phyloP scores from a whole-genome alignment of 2,113 vertebrate genomes.

The Oncorhynchus kisutch region DNA sequence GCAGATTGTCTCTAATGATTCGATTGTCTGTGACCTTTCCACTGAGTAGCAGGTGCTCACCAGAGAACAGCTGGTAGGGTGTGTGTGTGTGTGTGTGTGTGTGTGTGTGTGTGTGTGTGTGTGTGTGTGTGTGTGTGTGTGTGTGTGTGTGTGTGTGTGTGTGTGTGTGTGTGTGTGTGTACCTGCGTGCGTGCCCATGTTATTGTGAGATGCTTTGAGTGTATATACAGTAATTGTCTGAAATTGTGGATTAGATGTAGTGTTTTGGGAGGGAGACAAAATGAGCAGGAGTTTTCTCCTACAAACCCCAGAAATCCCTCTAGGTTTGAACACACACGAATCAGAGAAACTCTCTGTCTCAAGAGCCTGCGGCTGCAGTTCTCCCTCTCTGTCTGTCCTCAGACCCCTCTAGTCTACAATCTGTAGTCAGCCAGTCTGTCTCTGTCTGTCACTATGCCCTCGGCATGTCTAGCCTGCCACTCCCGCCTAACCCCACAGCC shows the following conservation, averaged over 20 bases:
- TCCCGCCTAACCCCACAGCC: background rate
- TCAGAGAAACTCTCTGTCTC: too few species aligned
- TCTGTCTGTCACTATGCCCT: conserved; percentile 52
- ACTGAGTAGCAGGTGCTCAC: conserved; percentile 51
- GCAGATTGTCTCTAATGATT: conserved; percentile 47
- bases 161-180: background rate
- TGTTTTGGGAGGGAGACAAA: too few species aligned
- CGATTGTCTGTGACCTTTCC: conserved; percentile 48
- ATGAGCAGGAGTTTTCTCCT: conserved; percentile 28
- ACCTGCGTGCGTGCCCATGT: background rate
- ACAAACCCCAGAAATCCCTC: conserved; percentile 3
- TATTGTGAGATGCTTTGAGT: background rate
- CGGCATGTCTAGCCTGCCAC: conserved; percentile 42
- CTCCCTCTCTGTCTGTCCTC: conserved; percentile 18
- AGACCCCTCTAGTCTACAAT: conserved; percentile 46
- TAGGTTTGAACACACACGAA: conserved; percentile 1
- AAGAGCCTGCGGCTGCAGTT: too few species aligned
- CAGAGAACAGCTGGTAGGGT: conserved; percentile 47
- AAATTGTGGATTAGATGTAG: too few species aligned
- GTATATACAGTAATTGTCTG: background rate
- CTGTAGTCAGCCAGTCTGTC: conserved; percentile 68
- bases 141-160: background rate
- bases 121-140: background rate
- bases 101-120: background rate
- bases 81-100: background rate